A percentile compares a stretch with the other conserved stretches of the same genome.
Conservation (phyloP, 2,113 vertebrate genomes). For the Aegithalos caudatus region DNA sequence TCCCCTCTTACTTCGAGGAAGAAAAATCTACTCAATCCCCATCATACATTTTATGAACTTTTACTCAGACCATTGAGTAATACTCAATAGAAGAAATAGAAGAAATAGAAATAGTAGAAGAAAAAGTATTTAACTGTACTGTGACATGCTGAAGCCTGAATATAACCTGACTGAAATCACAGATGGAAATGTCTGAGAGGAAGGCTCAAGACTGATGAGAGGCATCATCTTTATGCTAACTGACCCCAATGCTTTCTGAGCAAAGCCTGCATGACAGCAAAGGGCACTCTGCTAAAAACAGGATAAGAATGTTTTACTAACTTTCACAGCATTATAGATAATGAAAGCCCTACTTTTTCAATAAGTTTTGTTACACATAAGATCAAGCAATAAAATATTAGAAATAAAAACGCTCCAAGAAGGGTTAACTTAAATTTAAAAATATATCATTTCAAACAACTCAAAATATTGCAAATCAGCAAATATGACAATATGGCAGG, state of each 20-base stretch:
- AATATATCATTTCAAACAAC: background rate
- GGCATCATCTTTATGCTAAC: background rate
- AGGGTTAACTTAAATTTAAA: background rate
- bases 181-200: background rate
- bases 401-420: background rate
- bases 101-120: too few relatives aligned
- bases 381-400: background rate
- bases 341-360: background rate
- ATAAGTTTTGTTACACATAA: background rate
- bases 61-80: too few relatives aligned
- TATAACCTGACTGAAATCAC: background rate
- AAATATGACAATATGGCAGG: background rate
- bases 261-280: background rate
- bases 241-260: background rate
- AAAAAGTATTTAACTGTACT: background rate
- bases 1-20: background rate
- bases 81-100: too few relatives aligned
- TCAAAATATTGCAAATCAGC: background rate
- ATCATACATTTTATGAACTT: background rate
- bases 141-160: background rate
- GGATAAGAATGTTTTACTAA: background rate
- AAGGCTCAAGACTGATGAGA: background rate
- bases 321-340: background rate
- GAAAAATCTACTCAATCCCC: background rate
- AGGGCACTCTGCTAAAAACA: background rate